A percentile compares a stretch with the other conserved stretches of the same genome.
phyloP scores from a whole-genome alignment of 2,888 invertebrate species.

The Phalera bucephala region DNA sequence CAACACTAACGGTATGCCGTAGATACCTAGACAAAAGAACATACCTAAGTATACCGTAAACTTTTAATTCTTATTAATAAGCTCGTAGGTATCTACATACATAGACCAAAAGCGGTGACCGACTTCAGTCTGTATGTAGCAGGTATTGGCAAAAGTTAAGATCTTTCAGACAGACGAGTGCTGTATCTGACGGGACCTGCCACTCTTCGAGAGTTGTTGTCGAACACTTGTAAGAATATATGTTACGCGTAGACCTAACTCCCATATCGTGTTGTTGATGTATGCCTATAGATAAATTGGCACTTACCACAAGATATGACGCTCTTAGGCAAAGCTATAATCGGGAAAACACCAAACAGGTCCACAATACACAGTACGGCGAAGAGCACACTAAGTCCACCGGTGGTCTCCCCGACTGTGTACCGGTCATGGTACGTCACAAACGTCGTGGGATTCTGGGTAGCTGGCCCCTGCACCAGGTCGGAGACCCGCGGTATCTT shows the following conservation, averaged over 20 bases:
- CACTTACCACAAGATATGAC: constrained; percentile 89
- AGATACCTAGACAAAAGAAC: constrained; percentile 77
- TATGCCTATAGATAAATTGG: too few relatives aligned
- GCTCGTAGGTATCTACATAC: too few relatives aligned
- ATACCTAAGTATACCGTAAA: too few relatives aligned
- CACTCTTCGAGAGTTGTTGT: too few relatives aligned
- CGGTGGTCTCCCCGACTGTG: constrained; percentile 52
- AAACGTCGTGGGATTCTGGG: constrained; percentile 33
- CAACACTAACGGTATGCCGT: constrained; percentile 87
- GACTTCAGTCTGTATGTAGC: too few relatives aligned
- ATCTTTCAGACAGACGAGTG: background rate
- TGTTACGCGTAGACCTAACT: too few relatives aligned
- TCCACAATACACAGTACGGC: constrained; percentile 90
- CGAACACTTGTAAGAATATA: too few relatives aligned
- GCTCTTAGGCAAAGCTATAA: constrained; percentile 89
- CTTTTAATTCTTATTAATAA: too few relatives aligned
- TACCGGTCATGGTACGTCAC: constrained; percentile 46
- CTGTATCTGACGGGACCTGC: too few relatives aligned
- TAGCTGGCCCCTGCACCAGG: constrained; percentile 6
- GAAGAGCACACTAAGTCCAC: constrained; percentile 86
- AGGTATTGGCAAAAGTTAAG: too few relatives aligned
- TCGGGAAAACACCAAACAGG: constrained; percentile 92
- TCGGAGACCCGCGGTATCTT: constrained; percentile 37
- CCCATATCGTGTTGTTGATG: too few relatives aligned
- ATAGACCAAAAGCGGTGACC: too few relatives aligned